Evolutionary conservation across 2,797 vertebrate genomes (phyloP), one percentile per base, ranked within the genome.

Genomic region (Anas acuta): DNA sequence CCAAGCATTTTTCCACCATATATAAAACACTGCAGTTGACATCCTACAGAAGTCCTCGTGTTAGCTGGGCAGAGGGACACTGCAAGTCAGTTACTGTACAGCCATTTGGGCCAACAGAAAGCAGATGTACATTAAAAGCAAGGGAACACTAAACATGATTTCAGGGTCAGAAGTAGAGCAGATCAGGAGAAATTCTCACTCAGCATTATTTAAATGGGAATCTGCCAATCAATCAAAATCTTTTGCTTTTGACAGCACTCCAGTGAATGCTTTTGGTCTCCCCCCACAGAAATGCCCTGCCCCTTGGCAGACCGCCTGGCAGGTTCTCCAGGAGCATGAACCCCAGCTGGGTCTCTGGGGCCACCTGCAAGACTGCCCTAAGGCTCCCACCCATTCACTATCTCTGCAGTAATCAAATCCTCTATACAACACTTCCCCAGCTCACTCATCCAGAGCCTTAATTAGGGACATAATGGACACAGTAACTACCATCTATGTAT

Each of bases 381-480:
- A 83, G 26, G n/a, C 62, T 64, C 26, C 19, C 4, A 32, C 9
- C 8, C 41, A 54, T 35, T 54, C 61, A 70, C 26, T 65, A 49
- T 21, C 21, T 3, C 56, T 0, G 0, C 9, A 74, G 33, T 41
- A 49, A 83, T 20, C 16, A 87, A 70, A 74, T 32, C 9, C 33
- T 65, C 26, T 33, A 20, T 3, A 37, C 58, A 53, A 21, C 5
- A 7, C 39, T 17, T 66, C 17, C 47, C 32, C 30, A 66, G 1
- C 1, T 2, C 28, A 1, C 2, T 2, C 35, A 62, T 37, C 61
- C 35, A 62, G 4, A 23, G 12, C 8, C 35, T 28, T 28, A 26
- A 53, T 33, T 16, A 77, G n/a, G 21, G 8, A 62, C 41, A 21
- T 77, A 62, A 56, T 8, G 16, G 30, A 70, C 30, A 49, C 33